phyloP scores from a whole-genome alignment of 2,113 vertebrate species.

The Micromys minutus region DNA sequence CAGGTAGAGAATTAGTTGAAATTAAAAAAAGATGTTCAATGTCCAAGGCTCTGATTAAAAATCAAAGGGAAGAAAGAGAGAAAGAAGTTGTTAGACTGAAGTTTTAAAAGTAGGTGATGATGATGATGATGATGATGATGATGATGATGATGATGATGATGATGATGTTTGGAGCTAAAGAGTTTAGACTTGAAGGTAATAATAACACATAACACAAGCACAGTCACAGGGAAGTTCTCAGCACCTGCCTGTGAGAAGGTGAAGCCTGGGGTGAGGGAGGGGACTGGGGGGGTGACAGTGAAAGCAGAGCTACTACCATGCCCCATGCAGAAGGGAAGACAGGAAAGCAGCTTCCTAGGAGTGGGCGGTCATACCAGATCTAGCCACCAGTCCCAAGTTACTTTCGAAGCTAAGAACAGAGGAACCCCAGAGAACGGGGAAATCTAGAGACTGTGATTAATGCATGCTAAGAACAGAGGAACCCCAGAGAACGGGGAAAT shows the following conservation, averaged over 20 bases:
- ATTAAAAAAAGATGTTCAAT: not conserved
- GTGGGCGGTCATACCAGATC: not conserved
- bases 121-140: too few species aligned
- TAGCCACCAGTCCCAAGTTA: not conserved
- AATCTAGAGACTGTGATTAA: not conserved
- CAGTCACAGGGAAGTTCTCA: not conserved
- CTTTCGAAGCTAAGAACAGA: not conserved
- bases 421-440: not conserved
- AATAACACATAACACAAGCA: not conserved
- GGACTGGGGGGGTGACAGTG: not conserved
- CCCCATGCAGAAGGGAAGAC: not conserved
- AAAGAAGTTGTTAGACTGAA: not conserved
- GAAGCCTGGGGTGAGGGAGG: too few species aligned
- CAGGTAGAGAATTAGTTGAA: not conserved
- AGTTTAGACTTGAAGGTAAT: not conserved
- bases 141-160: too few species aligned
- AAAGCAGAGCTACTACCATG: not conserved
- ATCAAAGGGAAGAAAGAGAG: not conserved
- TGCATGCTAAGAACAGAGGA: not conserved
- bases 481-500: not conserved
- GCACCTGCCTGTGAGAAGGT: not conserved
- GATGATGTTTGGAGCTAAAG: not conserved
- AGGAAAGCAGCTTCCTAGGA: not conserved
- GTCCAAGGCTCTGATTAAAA: not conserved
- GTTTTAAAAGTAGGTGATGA: not conserved